Base-by-base conservation (phyloP, 2,797 vertebrate species). In the Pygocentrus nattereri region DNA sequence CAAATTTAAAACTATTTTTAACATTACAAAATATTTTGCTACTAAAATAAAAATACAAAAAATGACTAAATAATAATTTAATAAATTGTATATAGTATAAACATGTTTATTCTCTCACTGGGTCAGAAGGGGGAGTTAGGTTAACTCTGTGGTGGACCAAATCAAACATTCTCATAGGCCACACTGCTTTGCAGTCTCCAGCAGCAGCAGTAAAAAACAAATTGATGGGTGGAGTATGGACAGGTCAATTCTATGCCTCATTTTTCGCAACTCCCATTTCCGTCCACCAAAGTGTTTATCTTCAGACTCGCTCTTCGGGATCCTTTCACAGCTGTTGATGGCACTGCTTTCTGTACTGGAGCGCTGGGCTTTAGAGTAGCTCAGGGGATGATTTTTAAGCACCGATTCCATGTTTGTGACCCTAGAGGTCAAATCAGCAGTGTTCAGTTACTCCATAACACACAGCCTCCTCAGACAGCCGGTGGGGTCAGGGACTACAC, bases 381-480 rank as follows among this genome's bases (percentile, higher is more conserved):
- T 80, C 82, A 38, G 41, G 78, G 78, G 82, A 80, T 30, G 50
- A n/a, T 44, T 69, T 69, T 47, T 25, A 69, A 47, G n/a, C 38
- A 69, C 74, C 68, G 4, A 59, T 64, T 65, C 67, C 25, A 69
- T 84, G 82, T 84, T 77, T 44, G 34, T 80, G 82, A 84, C 82
- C 82, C 70, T 74, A 34, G 72, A 49, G 78, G 78, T 84, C 73
- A 84, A 38, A 52, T 41, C 72, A 61, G 50, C 10, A 64, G 82
- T 84, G 76, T 84, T 80, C 62, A 80, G 74, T 84, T 84, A 84
- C 82, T 77, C 74, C 68, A 80, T 84, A 84, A 84, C 76, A 70
- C 73, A 84, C 67, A 64, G 64, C 58, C 65, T 50, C 76, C 78
- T 76, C 78, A 71, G 76, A 64, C 78, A 69, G 82, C 73, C 50